Evolutionary conservation across 1,140 invertebrate genomes (phyloP).

Genomic region (Trichonephila inaurata): DNA sequence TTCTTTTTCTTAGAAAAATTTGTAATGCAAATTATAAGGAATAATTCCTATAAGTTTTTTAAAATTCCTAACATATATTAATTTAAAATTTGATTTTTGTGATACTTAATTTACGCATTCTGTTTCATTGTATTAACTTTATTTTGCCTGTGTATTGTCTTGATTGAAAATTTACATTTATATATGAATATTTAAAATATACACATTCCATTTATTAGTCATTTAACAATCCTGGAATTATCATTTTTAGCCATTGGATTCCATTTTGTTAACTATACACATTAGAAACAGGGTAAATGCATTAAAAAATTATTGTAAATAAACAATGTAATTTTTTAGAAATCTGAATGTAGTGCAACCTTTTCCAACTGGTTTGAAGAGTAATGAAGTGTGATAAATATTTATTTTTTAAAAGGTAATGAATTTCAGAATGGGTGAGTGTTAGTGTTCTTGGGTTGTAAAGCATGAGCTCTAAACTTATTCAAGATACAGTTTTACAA

Average conservation of each 20-base stretch:
- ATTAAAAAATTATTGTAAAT: constrained; percentile 30
- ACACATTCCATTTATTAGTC: constrained; percentile 52
- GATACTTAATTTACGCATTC: neutral
- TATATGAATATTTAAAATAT: neutral
- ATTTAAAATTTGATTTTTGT: neutral
- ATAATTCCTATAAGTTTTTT: no score
- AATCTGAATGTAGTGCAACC: neutral
- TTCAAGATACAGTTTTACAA: neutral
- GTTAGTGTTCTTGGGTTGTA: constrained; percentile 9
- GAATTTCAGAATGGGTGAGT: neutral
- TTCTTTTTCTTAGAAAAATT: no score
- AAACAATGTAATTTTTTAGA: neutral
- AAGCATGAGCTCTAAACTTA: neutral
- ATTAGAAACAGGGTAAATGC: constrained; percentile 38
- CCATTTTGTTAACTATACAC: neutral
- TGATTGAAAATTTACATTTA: neutral
- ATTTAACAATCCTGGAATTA: neutral
- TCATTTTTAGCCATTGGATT: neutral
- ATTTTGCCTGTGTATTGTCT: neutral
- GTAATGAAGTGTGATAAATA: neutral
- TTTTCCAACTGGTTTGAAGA: neutral
- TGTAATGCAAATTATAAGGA: no score
- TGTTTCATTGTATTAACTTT: no score
- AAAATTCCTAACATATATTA: neutral
- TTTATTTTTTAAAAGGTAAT: neutral